Conservation (phyloP, 2,113 vertebrate species). For the Sebastes schlegelii region DNA sequence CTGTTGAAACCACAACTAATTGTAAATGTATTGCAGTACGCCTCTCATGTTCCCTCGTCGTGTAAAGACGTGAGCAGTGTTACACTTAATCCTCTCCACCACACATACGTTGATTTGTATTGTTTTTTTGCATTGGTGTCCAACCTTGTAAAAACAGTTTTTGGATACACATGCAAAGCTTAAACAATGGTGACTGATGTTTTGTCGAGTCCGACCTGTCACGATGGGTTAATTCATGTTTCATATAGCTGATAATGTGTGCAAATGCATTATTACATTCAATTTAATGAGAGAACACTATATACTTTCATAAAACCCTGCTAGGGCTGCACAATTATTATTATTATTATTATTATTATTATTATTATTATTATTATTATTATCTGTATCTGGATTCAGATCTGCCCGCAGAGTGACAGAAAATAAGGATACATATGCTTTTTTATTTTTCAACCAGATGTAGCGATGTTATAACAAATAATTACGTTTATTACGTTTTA, state of each 20-base stretch:
- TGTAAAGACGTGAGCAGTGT: neutral
- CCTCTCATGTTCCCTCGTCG: neutral
- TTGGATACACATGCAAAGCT: neutral
- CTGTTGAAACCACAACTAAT: too few species aligned
- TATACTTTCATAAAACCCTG: neutral
- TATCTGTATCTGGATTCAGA: neutral
- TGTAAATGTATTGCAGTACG: neutral
- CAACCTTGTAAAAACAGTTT: conserved; percentile 44
- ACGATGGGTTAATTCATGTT: conserved; percentile 45
- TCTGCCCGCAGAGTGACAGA: neutral
- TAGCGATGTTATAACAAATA: neutral
- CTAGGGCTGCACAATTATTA: neutral
- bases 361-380: neutral
- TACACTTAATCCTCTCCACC: neutral
- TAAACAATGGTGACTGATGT: neutral
- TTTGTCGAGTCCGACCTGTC: conserved; percentile 19
- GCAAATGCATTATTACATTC: neutral
- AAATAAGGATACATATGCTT: neutral
- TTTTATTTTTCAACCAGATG: neutral
- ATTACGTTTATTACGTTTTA: neutral
- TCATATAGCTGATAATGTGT: neutral
- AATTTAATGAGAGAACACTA: neutral
- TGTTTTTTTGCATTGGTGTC: conserved; percentile 39
- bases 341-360: too few species aligned
- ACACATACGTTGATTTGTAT: conserved; percentile 42